These are phyloP conservation scores for Lophochroa leadbeateri DNA, from an alignment of 2,113 vertebrate genomes.

Conservation along the genomic window DNA sequence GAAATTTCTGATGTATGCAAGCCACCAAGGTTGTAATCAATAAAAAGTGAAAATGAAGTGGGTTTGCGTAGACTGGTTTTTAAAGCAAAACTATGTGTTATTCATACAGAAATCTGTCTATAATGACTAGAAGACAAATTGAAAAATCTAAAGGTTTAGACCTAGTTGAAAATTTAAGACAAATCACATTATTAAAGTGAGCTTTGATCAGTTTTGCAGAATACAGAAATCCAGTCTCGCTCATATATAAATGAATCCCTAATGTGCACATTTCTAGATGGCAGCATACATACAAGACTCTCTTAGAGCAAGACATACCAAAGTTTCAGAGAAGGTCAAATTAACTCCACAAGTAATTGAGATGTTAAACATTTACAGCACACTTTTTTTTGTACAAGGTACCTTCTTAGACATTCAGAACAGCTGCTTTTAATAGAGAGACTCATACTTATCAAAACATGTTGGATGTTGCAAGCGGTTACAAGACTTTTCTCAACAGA, in stretches of 20 bases:
- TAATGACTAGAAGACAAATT: conserved; percentile 7
- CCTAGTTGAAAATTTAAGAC: not conserved
- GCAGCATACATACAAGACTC: accelerated
- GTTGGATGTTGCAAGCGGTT: not conserved
- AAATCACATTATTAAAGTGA: conserved; percentile 46
- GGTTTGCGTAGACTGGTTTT: not conserved
- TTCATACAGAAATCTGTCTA: conserved; percentile 38
- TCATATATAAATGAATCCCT: not conserved
- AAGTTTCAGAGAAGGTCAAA: not conserved
- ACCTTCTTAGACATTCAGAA: not conserved
- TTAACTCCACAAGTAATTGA: not conserved
- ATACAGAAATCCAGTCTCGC: not conserved
- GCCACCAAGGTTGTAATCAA: conserved; percentile 30
- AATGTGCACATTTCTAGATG: not conserved
- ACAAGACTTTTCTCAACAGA: not conserved
- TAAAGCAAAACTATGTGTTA: conserved; percentile 35
- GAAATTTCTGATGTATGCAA: conserved; percentile 13
- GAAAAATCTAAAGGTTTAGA: conserved; percentile 21
- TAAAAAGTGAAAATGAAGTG: conserved; percentile 49
- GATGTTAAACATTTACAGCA: not conserved
- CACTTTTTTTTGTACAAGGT: not conserved
- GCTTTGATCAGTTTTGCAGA: conserved; percentile 24
- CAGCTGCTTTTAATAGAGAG: not conserved
- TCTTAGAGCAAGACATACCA: not conserved
- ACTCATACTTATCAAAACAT: not conserved